Evolutionary conservation across 2,888 invertebrate species (phyloP).

Genomic region (Aleiodes leptofemur): DNA sequence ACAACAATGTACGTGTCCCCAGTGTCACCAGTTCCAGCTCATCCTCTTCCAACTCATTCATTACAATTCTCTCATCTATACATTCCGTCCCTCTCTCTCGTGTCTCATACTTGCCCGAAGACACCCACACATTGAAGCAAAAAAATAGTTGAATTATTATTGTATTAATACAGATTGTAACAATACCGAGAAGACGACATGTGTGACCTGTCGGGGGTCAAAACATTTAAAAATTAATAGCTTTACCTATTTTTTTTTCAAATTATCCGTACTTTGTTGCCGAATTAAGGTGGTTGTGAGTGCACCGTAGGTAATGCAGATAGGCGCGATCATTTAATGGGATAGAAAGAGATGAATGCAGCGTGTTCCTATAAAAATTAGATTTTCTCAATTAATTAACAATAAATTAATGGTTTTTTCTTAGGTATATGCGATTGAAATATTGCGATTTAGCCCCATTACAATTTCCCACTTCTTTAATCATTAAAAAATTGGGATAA

Average conservation of each 20-base stretch:
- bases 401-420: too few relatives aligned
- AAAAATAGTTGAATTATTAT: constrained; percentile 26
- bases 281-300: too few relatives aligned
- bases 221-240: constrained; percentile 66
- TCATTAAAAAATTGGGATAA: too few relatives aligned
- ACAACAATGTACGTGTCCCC: constrained; percentile 58
- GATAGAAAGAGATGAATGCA: too few relatives aligned
- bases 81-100: constrained; percentile 48
- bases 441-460: too few relatives aligned
- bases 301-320: too few relatives aligned
- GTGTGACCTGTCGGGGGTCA: constrained; percentile 61
- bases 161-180: constrained; percentile 20
- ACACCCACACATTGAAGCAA: constrained; percentile 29
- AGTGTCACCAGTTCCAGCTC: constrained; percentile 52
- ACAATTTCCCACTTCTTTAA: too few relatives aligned
- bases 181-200: constrained; percentile 13
- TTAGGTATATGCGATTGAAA: too few relatives aligned
- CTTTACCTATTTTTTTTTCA: constrained; percentile 18
- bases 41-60: constrained; percentile 49
- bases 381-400: too few relatives aligned
- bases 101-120: constrained; percentile 31
- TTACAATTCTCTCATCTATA: constrained; percentile 1
- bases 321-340: too few relatives aligned
- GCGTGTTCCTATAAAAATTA: too few relatives aligned
- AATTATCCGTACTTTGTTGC: not conserved